Base-by-base conservation (phyloP, 2,888 invertebrate genomes). In the Tetragonisca angustula region DNA sequence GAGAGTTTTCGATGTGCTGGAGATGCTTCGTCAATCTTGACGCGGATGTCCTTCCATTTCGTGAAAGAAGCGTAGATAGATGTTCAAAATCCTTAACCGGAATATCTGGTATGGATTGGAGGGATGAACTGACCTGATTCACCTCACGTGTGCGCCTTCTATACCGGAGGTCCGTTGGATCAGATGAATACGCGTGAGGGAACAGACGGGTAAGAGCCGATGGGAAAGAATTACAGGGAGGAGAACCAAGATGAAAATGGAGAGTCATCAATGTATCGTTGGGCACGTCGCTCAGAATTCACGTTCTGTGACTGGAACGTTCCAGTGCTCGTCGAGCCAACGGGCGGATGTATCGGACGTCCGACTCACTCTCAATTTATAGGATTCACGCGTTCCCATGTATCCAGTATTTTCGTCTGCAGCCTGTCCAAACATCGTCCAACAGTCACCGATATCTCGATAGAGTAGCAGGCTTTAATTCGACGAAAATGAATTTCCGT, bases 351-450 rank as follows among this genome's bases (percentile, higher is more conserved):
- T 87, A 89, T 89, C 87, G 88, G 88, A 89, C 88, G 87, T 88
- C 88, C 85, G 88, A 89, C 90, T 91, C 88, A 85, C 89, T 91
- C 90, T 90, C 89, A 88, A 91, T 91, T 90, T 89, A 88, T 86
- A 84, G 88, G 88, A 91, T 91, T 90, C 88, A 90, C 86, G 86
- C 86, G 87, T 78, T 81, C 75, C 82, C 82, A 86, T 84, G 32
- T 32, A 19, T 59, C 50, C 56, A 62, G 56, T 68, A 68, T 49
- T 43, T 76, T 36, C 74, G 68, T 50, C 11, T 64, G 32, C 59
- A 61, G 27, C 24, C 2, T 56, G 73, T 69, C 65, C 43, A 78
- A 76, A 83, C 59, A 64, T 67, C 62, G 43, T 76, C 78, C 27
- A 50, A 67, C 24, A 19, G 50, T 62, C 64, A 1, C 3, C 3